A percentile compares a stretch with the other conserved stretches of the same genome.
phyloP scores from a whole-genome alignment of 2,888 invertebrate genomes.

The Oeneis ivallda region DNA sequence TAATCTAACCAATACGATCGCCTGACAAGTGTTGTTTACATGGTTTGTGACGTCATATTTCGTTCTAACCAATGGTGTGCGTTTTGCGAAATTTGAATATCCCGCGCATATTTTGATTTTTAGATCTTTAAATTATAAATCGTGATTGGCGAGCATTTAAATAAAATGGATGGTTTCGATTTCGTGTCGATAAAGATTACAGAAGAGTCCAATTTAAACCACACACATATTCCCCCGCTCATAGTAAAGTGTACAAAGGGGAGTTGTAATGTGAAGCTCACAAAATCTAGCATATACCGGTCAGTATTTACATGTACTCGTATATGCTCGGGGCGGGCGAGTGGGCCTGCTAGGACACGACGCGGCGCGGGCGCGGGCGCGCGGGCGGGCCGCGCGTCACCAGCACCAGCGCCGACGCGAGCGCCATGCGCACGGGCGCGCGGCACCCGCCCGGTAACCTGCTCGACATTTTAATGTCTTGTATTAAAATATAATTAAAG shows the following conservation, averaged over 20 bases:
- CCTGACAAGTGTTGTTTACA: no score
- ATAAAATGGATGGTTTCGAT: no score
- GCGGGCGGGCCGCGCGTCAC: slow-evolving; percentile 82
- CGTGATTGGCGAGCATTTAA: no score
- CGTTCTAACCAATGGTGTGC: no score
- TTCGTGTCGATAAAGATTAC: no score
- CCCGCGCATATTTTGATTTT: no score
- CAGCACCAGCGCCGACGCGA: slow-evolving; percentile 90
- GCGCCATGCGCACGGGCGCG: slow-evolving; percentile 89
- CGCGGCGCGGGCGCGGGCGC: slow-evolving; percentile 49
- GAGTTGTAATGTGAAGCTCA: background rate
- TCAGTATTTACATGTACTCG: background rate
- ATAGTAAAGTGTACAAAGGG: background rate
- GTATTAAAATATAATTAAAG: no score
- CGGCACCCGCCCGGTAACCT: slow-evolving; percentile 91
- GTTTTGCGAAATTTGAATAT: no score
- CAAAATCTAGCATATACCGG: background rate
- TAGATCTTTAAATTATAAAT: no score
- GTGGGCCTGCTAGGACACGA: slow-evolving; percentile 30
- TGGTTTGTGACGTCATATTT: no score
- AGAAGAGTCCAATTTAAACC: no score
- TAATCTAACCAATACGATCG: no score
- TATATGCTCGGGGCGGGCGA: slow-evolving; percentile 39
- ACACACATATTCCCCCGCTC: background rate
- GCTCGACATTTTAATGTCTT: slow-evolving; percentile 7